A percentile compares a stretch with the other conserved stretches of the same genome.
phyloP scores from a whole-genome alignment of 92 coral and sea anemone genomes.

The Galaxea fascicularis region DNA sequence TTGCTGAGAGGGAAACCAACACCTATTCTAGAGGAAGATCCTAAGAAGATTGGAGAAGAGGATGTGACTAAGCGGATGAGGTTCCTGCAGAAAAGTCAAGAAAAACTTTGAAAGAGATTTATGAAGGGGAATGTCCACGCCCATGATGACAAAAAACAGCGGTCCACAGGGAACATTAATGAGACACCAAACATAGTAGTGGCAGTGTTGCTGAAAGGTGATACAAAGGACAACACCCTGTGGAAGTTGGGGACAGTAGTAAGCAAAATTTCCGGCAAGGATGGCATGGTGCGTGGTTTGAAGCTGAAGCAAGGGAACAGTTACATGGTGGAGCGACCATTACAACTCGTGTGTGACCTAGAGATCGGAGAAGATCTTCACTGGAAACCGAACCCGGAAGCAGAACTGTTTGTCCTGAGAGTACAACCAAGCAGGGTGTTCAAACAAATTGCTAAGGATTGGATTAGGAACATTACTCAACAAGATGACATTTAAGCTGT shows the following conservation, averaged over 20 bases:
- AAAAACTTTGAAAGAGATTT: constrained; percentile 44
- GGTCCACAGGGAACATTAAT: neutral
- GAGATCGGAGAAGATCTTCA: constrained; percentile 62
- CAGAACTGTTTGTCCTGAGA: constrained; percentile 49
- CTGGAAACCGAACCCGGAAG: constrained; percentile 43
- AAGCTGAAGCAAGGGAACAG: constrained; percentile 67
- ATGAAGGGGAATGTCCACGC: constrained; percentile 61
- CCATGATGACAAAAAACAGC: constrained; percentile 54
- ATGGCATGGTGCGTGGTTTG: constrained; percentile 53
- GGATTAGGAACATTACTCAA: constrained; percentile 20
- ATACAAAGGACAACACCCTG: constrained; percentile 60
- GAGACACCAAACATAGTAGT: constrained; percentile 50
- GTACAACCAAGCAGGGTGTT: constrained; percentile 43
- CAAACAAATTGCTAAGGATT: constrained; percentile 44
- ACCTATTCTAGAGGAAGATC: constrained; percentile 40
- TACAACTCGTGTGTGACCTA: constrained; percentile 63
- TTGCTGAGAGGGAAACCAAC: constrained; percentile 7
- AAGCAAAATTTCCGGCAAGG: constrained; percentile 58
- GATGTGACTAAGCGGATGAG: constrained; percentile 48
- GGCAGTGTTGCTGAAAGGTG: constrained; percentile 59
- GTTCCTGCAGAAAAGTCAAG: constrained; percentile 49
- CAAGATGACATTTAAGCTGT: constrained; percentile 57
- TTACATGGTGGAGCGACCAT: constrained; percentile 60
- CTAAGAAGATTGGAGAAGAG: constrained; percentile 49
- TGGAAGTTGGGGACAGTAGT: constrained; percentile 74